Percentiles rank a stretch among this genome's conserved stretches.
Conservation (phyloP, 2,888 invertebrate species). For the Drosophila basisetae region DNA sequence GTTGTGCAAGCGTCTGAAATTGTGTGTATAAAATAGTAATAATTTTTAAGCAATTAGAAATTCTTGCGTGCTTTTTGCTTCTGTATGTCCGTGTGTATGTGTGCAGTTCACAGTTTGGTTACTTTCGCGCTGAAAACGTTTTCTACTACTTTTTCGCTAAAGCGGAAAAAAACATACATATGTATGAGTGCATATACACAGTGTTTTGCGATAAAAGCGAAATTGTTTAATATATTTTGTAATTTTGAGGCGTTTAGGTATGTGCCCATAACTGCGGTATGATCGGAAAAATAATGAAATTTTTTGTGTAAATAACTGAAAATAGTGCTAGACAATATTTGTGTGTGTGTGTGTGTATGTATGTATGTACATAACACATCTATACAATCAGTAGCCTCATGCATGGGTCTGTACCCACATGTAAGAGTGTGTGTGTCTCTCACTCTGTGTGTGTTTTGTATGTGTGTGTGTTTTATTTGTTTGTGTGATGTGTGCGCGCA, state of each 20-base stretch:
- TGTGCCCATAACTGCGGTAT: slow-evolving; percentile 9
- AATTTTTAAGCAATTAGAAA: slow-evolving; percentile 67
- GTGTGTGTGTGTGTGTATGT: background rate
- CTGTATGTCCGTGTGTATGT: slow-evolving; percentile 51
- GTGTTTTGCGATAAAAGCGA: slow-evolving; percentile 44
- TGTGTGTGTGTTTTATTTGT: slow-evolving; percentile 43
- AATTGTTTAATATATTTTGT: slow-evolving; percentile 36
- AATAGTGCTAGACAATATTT: slow-evolving; percentile 60
- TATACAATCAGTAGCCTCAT: slow-evolving; percentile 34
- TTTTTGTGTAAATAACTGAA: slow-evolving; percentile 75
- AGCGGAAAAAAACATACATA: slow-evolving; percentile 31
- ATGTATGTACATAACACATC: slow-evolving; percentile 44
- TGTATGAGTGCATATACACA: slow-evolving; percentile 22
- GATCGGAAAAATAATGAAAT: slow-evolving; percentile 41
- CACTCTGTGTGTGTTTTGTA: slow-evolving; percentile 12
- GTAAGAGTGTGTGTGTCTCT: slow-evolving; percentile 22
- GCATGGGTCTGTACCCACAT: slow-evolving; percentile 33
- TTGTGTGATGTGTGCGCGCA: slow-evolving; percentile 52
- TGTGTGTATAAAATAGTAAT: slow-evolving; percentile 64
- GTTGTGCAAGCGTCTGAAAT: slow-evolving; percentile 50
- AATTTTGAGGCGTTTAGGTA: slow-evolving; percentile 34
- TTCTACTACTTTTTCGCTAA: slow-evolving; percentile 56
- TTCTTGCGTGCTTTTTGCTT: slow-evolving; percentile 70
- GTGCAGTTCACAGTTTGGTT: slow-evolving; percentile 62
- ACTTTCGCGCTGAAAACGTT: slow-evolving; percentile 78